Evolutionary conservation across 1,140 invertebrate species (phyloP), one percentile per base, ranked within the genome.

Genomic region (Glomeris maerens): DNA sequence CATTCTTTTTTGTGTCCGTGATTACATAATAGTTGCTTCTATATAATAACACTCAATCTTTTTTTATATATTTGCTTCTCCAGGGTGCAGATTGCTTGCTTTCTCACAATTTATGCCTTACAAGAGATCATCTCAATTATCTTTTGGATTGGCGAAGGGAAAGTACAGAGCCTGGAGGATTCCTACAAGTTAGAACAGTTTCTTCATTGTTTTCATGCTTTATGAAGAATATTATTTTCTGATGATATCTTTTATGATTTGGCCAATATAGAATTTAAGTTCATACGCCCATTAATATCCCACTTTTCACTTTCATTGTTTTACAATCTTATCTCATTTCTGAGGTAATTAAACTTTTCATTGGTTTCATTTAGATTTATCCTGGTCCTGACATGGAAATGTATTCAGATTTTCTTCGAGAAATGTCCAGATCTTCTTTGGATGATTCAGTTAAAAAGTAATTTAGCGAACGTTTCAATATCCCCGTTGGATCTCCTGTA

Each of bases 101-200:
- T 25, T 55, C 58, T 41, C 52, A 60, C 44, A 55, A 58, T 10
- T 27, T 66, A 26, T 67, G 66, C 52, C 56, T 69, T n/a, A 59
- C 55, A n/a, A 45, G 59, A 23, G 47, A 59, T 13, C 65, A 68
- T 45, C 45, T 65, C 2, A 27, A 54, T 4, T 65, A 60, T 49
- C 46, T 67, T 1, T 41, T 68, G n/a, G 55, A 64, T 26, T 59
- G 56, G n/a, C 55, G 60, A 41, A 45, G 60, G 50, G 66, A 68
- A 51, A 48, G 50, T 14, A 42, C 54, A 26, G 55, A 57, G 41
- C 52, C 48, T 5, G 59, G 57, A 22, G 57, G 54, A 21, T 63
- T 62, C 52, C 55, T 49, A 25, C 51, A 58, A 51, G 63, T 65
- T 50, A 50, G 31, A n/a, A 21, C 5, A 5, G 5, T 5, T 42